Base-by-base conservation (phyloP, 2,797 vertebrate genomes). In the Acridotheres tristis region DNA sequence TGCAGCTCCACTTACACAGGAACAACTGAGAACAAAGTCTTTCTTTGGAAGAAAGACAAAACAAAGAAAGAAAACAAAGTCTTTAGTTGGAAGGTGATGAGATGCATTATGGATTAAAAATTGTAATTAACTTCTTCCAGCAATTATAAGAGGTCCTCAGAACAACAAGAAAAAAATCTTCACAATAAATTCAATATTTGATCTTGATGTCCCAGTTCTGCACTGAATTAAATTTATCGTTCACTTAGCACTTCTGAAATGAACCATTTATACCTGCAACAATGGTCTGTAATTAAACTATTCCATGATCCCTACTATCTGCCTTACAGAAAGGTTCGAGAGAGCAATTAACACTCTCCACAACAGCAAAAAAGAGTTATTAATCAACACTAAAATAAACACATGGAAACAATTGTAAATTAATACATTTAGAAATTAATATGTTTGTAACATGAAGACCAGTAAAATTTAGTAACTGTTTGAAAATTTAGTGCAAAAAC, bases 321-420 rank as follows among this genome's bases (percentile, higher is more conserved):
- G 58, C 42, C 66, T 80, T 73, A 36, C 71, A 85, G 75, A 91
- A 86, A 42, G 9, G 22, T 81, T 94, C 62, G 53, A 20, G 43
- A 81, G 48, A 59, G 57, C 75, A 71, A 87, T 63, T 87, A 63
- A 65, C 54, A 32, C 47, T 75, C 12, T 61, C 59, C 68, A 81
- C 22, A 30, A 79, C 9, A 54, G 58, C 36, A 86, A 79, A 96
- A 97, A 97, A 83, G 26, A 34, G 32, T 67, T 86, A 90, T 55
- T 65, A 90, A 78, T 78, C 38, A 62, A 84, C 43, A 87, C 54
- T 78, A 80, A 84, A 77, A 65, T 82, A 71, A 95, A 55, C 11
- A 62, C 45, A 74, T 50, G 29, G 53, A 93, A 74, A 61, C 47
- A 89, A 93, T 36, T 71, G 11, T 36, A 95, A 74, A 68, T 69